Evolutionary conservation across 2,888 invertebrate genomes (phyloP).

Genomic region (Ctenicera cuprea): DNA sequence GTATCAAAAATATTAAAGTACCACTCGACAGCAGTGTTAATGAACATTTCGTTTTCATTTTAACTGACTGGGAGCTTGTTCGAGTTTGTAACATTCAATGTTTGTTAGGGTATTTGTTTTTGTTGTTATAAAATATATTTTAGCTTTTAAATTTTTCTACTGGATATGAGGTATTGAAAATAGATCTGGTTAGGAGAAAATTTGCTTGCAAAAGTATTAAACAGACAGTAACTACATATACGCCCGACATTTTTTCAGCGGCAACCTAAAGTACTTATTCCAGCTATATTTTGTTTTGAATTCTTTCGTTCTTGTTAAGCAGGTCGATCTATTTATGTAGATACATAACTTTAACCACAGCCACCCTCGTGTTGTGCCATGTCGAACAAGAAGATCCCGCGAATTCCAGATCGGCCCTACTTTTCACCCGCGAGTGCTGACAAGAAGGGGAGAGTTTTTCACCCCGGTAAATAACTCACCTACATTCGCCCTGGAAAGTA

Average conservation of each 20-base stretch:
- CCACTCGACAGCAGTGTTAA: conserved; percentile 18
- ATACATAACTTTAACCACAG: conserved; percentile 3
- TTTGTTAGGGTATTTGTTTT: not conserved
- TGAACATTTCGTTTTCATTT: conserved; percentile 31
- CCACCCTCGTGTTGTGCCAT: conserved; percentile 1
- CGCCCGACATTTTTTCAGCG: too few species aligned
- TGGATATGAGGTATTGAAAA: too few species aligned
- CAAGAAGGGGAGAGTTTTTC: conserved; percentile 21
- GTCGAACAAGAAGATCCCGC: conserved; percentile 8
- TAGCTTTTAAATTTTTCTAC: too few species aligned
- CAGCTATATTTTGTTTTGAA: too few species aligned
- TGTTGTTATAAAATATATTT: too few species aligned
- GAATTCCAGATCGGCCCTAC: not conserved
- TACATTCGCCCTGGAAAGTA: conserved; percentile 31
- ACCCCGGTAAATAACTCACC: conserved; percentile 36
- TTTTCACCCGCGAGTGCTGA: conserved; percentile 6
- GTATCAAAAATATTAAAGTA: too few species aligned
- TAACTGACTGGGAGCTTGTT: conserved; percentile 14
- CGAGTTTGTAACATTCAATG: conserved; percentile 12
- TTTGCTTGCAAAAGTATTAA: too few species aligned
- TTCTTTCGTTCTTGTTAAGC: too few species aligned
- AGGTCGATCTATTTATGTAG: too few species aligned
- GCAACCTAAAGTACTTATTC: too few species aligned
- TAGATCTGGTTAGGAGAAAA: too few species aligned
- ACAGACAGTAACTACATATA: too few species aligned